Conservation (phyloP, 2,888 invertebrate genomes). For the Agonopterix alstromeriana region DNA sequence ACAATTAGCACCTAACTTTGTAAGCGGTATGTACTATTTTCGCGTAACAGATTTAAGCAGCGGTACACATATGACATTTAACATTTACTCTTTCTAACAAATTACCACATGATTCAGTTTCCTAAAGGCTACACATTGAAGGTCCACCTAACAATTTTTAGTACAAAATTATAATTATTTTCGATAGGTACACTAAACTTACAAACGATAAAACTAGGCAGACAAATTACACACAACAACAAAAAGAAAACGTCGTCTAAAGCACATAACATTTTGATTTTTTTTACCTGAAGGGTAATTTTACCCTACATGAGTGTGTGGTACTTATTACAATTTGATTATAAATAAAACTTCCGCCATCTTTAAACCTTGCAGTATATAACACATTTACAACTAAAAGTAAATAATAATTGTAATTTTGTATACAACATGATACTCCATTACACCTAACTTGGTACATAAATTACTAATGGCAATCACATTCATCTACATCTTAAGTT, state of each 20-base stretch:
- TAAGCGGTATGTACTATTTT: conserved; percentile 56
- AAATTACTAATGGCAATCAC: conserved; percentile 39
- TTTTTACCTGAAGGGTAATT: too few relatives aligned
- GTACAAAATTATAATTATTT: too few relatives aligned
- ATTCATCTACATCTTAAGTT: conserved; percentile 32
- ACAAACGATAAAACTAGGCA: too few relatives aligned
- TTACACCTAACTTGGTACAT: not conserved
- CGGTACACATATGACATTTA: conserved; percentile 47
- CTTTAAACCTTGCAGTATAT: not conserved
- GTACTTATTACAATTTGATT: too few relatives aligned
- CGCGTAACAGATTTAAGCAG: conserved; percentile 30
- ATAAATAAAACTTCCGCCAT: too few relatives aligned
- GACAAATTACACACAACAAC: conserved; percentile 7
- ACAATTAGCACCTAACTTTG: conserved; percentile 71
- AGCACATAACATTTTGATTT: too few relatives aligned
- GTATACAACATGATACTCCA: not conserved
- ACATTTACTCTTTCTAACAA: conserved; percentile 49
- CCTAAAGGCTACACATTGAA: conserved; percentile 36
- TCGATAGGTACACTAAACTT: too few relatives aligned
- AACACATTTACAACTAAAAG: conserved; percentile 1
- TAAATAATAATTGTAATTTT: too few relatives aligned
- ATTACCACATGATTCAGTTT: conserved; percentile 16
- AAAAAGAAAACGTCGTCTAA: too few relatives aligned
- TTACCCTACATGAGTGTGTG: too few relatives aligned
- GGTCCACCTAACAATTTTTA: too few relatives aligned